These are phyloP conservation scores for Simalia tracyae DNA, from an alignment of 2,797 vertebrate species.

Conservation along the genomic window DNA sequence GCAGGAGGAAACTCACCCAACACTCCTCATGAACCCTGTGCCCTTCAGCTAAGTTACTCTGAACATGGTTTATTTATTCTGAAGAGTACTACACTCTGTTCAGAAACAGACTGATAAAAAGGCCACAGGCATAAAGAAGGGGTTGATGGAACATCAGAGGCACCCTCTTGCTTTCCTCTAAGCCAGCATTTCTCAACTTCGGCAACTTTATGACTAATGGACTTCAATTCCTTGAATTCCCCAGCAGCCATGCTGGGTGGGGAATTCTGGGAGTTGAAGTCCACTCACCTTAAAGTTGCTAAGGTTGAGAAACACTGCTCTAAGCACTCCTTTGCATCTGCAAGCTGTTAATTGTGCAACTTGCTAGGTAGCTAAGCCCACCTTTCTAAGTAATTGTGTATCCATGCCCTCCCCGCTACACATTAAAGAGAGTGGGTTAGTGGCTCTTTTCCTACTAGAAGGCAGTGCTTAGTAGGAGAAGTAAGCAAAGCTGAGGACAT, in stretches of 20 bases:
- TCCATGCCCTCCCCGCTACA: too few relatives aligned
- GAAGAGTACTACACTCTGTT: neutral
- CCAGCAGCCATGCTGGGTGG: too few relatives aligned
- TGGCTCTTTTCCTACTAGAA: neutral
- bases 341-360: neutral
- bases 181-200: too few relatives aligned
- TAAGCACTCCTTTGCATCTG: neutral
- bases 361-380: neutral
- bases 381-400: neutral
- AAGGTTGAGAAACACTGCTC: neutral
- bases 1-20: neutral
- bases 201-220: too few relatives aligned
- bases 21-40: neutral
- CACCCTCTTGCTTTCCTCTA: neutral
- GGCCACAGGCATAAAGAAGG: neutral
- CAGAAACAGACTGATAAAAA: neutral
- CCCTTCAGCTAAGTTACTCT: neutral
- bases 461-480: neutral
- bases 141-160: neutral
- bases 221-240: too few relatives aligned
- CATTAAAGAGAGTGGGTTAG: neutral
- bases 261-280: too few relatives aligned
- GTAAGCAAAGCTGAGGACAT: neutral
- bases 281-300: too few relatives aligned
- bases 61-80: neutral